Evolutionary conservation across 2,113 vertebrate species (phyloP), one percentile per base, ranked within the genome.

Genomic region (Cyprinodon variegatus): DNA sequence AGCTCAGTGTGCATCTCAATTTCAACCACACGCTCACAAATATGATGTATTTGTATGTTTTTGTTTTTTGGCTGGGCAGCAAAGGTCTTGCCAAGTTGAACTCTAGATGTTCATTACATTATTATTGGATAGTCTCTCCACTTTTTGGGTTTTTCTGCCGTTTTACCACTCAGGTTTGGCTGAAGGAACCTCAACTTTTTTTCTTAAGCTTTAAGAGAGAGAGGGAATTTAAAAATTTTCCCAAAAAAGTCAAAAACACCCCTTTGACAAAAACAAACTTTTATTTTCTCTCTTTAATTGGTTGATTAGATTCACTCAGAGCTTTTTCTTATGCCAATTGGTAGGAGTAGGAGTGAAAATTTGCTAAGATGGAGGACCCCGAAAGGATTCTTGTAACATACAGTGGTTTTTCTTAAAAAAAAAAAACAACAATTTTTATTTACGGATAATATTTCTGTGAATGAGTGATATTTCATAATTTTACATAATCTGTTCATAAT

Each of bases 241-340:
- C 11, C 14, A 20, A 67, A 65, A 29, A 45, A 4, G 63, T 65
- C 50, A 20, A 43, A 63, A 2, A 11, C 4, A 1, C 39, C 61
- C 38, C 20, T 61, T 62, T 37, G 10, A 63, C 20, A 70, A 69
- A 74, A 60, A 14, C 12, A 53, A 1, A 3, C 38, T 22, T 45
- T 63, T 41, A 95, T 96, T 90, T 93, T 92, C 50, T 57, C 50
- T 20, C 1, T 57, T 95, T 88, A 92, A 90, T 79, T 94, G 85
- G 88, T 94, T 94, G 93, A 95, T 87, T 93, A 90, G 84, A 83
- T 87, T 95, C 81, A 83, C 79, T 91, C 90, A 93, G 88, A 83
- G 93, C 75, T 83, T 81, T 29, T 82, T 82, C 46, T 66, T 83
- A 59, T 62, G 71, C 39, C 78, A 84, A 80, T 84, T 77, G 82